phyloP scores from a whole-genome alignment of 2,113 vertebrate genomes.

The Ceyx margarethae region DNA sequence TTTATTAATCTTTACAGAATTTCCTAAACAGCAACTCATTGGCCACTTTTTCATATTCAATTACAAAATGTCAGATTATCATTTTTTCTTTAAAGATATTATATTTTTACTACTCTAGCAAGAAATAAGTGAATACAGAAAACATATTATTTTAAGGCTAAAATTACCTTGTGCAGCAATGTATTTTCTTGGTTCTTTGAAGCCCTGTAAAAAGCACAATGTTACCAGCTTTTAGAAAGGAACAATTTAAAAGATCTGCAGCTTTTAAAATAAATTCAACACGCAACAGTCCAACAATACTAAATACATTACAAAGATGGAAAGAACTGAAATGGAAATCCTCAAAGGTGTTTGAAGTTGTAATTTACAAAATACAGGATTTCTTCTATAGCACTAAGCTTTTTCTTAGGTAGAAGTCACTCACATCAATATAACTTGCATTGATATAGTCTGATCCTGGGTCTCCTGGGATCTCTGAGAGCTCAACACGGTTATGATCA shows the following conservation, averaged over 20 bases:
- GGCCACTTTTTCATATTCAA: neutral
- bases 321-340: neutral
- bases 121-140: neutral
- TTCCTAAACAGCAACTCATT: neutral
- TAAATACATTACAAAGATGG: neutral
- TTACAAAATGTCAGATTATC: neutral
- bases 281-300: neutral
- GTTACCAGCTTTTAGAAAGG: neutral
- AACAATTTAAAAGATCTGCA: neutral
- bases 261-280: neutral
- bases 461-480: conserved; percentile 80
- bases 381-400: neutral
- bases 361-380: neutral
- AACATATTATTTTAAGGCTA: neutral
- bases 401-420: conserved; percentile 15
- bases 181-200: conserved; percentile 93
- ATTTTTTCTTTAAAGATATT: neutral
- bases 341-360: neutral
- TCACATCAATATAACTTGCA: conserved; percentile 93
- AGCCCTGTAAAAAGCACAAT: conserved; percentile 80
- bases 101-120: neutral
- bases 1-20: neutral
- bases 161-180: conserved; percentile 95
- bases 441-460: conserved; percentile 92
- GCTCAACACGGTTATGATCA: conserved; percentile 91